Evolutionary conservation across 2,888 invertebrate genomes (phyloP), one percentile per base, ranked within the genome.

Genomic region (Eulithis testata): DNA sequence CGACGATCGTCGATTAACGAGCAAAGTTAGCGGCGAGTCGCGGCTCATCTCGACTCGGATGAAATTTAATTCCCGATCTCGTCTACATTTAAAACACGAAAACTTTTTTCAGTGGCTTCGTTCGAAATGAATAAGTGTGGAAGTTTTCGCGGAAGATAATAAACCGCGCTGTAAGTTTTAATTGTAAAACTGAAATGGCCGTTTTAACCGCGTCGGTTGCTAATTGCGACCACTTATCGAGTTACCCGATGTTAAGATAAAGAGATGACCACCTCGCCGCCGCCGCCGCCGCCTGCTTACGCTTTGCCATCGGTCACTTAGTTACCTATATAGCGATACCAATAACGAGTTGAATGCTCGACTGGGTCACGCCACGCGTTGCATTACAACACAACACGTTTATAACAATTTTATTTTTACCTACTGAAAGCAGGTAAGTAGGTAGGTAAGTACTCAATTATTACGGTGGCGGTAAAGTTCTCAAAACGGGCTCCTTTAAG

Each of bases 101-200:
- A 77, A 70, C 60, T 77, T 72, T 73, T 75, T 76, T 72, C 68
- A 64, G 74, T 69, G 66, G 70, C 65, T 73, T 63, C 72, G 68
- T 65, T 62, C 63, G 70, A 70, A 72, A 77, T 78, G 78, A 80
- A 70, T 77, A 78, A 77, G 76, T 76, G 75, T 70, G 66, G 27
- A 76, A 79, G 73, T 78, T 76, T 70, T 63, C 71, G 55, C 56
- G 68, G 68, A 56, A 73, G 79, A 80, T 81, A 80, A 81, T 79
- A 76, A 80, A 79, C 75, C 74, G 69, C 68, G 74, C 73, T 54
- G 65, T 70, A 78, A 76, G 74, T 81, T 82, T 80, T 81, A 79
- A 82, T 80, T 79, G 77, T 80, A 76, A 72, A 77, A 75, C 75
- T 72, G 75, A 69, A 73, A 69, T 74, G 69, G 66, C 69, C 72